phyloP scores from a whole-genome alignment of 2,797 vertebrate species.

The Pygocentrus nattereri region DNA sequence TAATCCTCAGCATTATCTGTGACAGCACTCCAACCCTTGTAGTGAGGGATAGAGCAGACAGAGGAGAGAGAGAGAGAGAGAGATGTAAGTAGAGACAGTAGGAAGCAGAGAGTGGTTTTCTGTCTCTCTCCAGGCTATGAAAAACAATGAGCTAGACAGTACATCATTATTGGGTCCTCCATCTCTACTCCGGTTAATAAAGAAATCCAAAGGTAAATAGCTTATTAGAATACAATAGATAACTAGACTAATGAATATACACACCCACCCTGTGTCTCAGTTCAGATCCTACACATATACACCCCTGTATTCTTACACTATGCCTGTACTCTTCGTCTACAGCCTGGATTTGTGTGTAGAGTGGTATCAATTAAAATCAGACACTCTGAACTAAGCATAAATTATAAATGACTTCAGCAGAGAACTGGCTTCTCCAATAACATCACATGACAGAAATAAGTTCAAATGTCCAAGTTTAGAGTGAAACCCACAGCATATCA shows the following conservation, averaged over 20 bases:
- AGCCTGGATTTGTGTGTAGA: too few species aligned
- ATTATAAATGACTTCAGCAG: background rate
- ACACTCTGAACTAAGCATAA: background rate
- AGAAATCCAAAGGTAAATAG: background rate
- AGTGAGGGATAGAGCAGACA: conserved; percentile 7
- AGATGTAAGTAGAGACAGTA: too few species aligned
- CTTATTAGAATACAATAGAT: background rate
- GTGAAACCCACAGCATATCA: too few species aligned
- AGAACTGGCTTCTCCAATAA: too few species aligned
- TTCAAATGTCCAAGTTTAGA: too few species aligned
- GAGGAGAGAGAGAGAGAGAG: background rate
- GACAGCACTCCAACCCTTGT: conserved; percentile 20
- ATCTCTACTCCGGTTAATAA: background rate
- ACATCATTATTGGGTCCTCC: background rate
- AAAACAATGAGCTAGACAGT: background rate
- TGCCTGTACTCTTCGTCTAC: too few species aligned
- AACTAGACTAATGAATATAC: too few species aligned
- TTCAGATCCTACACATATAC: too few species aligned
- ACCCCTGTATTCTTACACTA: too few species aligned
- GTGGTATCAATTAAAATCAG: too few species aligned
- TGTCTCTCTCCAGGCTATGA: background rate
- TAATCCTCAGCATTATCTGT: conserved; percentile 43
- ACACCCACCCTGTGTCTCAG: background rate
- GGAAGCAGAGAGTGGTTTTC: background rate
- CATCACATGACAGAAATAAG: too few species aligned